Percentiles rank a stretch among this genome's conserved stretches.
phyloP scores from a whole-genome alignment of 2,888 invertebrate genomes.

The Cheilosia scutellata region DNA sequence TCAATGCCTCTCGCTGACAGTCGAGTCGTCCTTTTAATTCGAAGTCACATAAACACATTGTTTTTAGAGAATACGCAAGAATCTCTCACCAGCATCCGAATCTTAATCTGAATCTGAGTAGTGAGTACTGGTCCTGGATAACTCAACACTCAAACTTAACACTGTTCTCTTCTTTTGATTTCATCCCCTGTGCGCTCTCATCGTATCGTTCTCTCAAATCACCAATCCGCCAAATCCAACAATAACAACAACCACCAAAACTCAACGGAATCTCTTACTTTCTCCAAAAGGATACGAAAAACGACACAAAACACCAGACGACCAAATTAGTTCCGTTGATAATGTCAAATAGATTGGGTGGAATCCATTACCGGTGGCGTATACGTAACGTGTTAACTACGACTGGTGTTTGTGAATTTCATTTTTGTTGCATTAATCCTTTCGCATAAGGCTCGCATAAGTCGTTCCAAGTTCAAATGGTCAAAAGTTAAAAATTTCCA shows the following conservation, averaged over 20 bases:
- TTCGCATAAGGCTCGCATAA: background rate
- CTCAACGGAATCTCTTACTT: constrained; percentile 38
- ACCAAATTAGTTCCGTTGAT: constrained; percentile 76
- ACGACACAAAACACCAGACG: constrained; percentile 69
- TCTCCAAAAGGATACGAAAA: constrained; percentile 46
- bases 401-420: constrained; percentile 7
- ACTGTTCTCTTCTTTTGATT: background rate
- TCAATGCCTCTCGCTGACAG: background rate
- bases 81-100: constrained; percentile 34
- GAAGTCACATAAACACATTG: background rate
- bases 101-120: background rate
- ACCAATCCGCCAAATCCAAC: constrained; percentile 46
- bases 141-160: background rate
- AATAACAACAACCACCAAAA: constrained; percentile 33
- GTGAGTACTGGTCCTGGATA: background rate
- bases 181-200: background rate
- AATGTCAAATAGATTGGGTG: constrained; percentile 76
- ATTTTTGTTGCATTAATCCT: background rate
- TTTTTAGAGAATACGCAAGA: background rate
- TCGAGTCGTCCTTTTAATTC: background rate
- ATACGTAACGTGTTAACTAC: constrained; percentile 65
- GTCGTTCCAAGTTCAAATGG: background rate
- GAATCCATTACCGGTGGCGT: constrained; percentile 71
- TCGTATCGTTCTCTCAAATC: background rate
- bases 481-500: background rate